Base-by-base conservation (phyloP, 53 echinoderm and acorn worm genomes). In the Luidia sarsii region DNA sequence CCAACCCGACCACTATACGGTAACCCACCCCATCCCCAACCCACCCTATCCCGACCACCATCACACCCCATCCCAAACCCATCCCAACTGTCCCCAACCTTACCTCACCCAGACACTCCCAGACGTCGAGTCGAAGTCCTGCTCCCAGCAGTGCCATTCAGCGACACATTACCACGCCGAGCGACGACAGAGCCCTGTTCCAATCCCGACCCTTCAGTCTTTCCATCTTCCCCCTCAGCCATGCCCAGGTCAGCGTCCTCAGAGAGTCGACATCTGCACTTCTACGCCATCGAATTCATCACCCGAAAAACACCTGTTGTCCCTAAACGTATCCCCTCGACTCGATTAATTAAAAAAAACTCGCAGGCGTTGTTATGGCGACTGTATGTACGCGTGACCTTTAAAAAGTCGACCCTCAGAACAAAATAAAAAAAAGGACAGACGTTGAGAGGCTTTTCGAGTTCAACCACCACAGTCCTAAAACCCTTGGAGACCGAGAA, bases 341-440 rank as follows among this genome's bases (percentile, higher is more conserved):
- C 37, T 55, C 52, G 71, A 71, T 71, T 72, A 72, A 72, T 72
- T 72, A 56, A 72, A 29, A 72, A 29, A 41, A 72, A 72, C 71
- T 37, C 36, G 29, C 38, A 36, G 21, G 50, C 45, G n/a, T 36
- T 19, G 22, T 35, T 35, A 31, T 35, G 36, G 27, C 27, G 7
- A 50, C 45, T 29, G 29, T n/a, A n/a, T n/a, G n/a, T 48, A 49
- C 25, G 45, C 31, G 16, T 67, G 67, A 48, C 67, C 43, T 18
- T 14, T n/a, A n/a, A n/a, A n/a, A n/a, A n/a, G n/a, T n/a, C n/a
- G 20, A 22, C 2, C 24, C n/a, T n/a, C n/a, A n/a, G n/a, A n/a
- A 41, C 41, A 41, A 41, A 6, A 41, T 41, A 11, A 41, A 7
- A 41, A 41, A 41, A 41, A 41, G 41, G 6, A 41, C 41, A n/a